Conservation (phyloP, 2,797 vertebrate species). For the Helarctos malayanus region DNA sequence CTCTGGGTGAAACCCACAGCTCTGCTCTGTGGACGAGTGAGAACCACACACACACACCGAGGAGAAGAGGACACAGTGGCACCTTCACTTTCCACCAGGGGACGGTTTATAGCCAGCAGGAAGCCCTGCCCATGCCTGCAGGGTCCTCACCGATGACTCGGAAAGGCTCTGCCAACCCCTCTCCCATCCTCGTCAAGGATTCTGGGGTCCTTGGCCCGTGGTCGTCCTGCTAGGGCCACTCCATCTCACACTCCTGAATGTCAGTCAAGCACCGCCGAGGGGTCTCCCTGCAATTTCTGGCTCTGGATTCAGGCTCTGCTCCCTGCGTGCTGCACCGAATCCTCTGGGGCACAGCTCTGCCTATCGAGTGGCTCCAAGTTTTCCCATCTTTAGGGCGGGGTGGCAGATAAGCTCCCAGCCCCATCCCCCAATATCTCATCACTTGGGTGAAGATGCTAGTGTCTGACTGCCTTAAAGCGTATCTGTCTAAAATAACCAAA, state of each 20-base stretch:
- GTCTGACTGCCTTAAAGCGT: not conserved
- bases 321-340: not conserved
- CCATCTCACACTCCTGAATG: fast-evolving
- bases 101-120: fast-evolving
- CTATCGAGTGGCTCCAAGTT: fast-evolving
- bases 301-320: not conserved
- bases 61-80: not conserved
- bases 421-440: too few relatives aligned
- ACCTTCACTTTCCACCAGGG: fast-evolving
- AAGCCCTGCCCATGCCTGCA: not conserved
- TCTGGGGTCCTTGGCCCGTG: too few relatives aligned
- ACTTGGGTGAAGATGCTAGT: fast-evolving
- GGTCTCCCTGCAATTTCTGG: too few relatives aligned
- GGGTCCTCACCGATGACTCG: not conserved
- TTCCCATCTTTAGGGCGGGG: not conserved
- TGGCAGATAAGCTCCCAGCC: not conserved
- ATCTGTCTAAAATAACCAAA: not conserved
- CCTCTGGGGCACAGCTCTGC: not conserved
- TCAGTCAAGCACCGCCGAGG: fast-evolving
- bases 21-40: fast-evolving
- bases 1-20: not conserved
- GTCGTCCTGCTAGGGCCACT: fast-evolving
- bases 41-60: not conserved
- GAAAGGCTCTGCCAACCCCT: not conserved
- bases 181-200: not conserved